phyloP scores from a whole-genome alignment of 1,140 invertebrate species.

The Drosophila grimshawi region DNA sequence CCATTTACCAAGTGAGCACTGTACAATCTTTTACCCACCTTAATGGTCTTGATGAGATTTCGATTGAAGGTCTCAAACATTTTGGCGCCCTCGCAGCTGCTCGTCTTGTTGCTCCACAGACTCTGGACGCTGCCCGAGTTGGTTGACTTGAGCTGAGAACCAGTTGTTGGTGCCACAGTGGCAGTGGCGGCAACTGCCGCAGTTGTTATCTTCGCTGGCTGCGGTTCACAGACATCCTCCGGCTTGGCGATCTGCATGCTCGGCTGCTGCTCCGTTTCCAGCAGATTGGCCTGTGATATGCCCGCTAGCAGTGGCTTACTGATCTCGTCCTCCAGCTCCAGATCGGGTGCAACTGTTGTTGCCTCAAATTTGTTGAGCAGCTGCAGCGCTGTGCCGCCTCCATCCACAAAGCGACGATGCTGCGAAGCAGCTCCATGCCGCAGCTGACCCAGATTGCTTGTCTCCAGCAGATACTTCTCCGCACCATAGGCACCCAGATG shows the following conservation, averaged over 20 bases:
- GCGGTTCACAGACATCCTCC: constrained; percentile 67
- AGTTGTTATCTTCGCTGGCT: constrained; percentile 31
- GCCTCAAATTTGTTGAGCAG: constrained; percentile 54
- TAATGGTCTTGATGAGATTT: constrained; percentile 84
- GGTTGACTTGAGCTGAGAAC: constrained; percentile 64
- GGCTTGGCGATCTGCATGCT: constrained; percentile 39
- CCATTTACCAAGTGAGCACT: not conserved
- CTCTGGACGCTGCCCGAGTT: constrained; percentile 82
- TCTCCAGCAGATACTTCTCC: constrained; percentile 75
- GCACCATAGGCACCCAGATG: constrained; percentile 70
- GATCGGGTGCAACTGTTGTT: not conserved
- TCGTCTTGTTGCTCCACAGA: constrained; percentile 81
- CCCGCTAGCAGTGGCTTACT: constrained; percentile 67
- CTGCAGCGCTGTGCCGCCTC: constrained; percentile 75
- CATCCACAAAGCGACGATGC: constrained; percentile 72
- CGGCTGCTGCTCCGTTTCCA: constrained; percentile 38
- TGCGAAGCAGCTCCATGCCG: constrained; percentile 38
- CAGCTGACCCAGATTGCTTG: constrained; percentile 67
- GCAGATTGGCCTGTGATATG: constrained; percentile 59
- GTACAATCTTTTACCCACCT: constrained; percentile 49
- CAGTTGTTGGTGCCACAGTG: constrained; percentile 8
- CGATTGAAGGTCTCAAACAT: constrained; percentile 84
- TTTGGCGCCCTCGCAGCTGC: constrained; percentile 82
- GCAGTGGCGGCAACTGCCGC: constrained; percentile 15
- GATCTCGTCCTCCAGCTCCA: constrained; percentile 68